Percentiles rank a stretch among this genome's conserved stretches.
Evolutionary conservation across 2,888 invertebrate species (phyloP).

Genomic region (Teleogryllus oceanicus): DNA sequence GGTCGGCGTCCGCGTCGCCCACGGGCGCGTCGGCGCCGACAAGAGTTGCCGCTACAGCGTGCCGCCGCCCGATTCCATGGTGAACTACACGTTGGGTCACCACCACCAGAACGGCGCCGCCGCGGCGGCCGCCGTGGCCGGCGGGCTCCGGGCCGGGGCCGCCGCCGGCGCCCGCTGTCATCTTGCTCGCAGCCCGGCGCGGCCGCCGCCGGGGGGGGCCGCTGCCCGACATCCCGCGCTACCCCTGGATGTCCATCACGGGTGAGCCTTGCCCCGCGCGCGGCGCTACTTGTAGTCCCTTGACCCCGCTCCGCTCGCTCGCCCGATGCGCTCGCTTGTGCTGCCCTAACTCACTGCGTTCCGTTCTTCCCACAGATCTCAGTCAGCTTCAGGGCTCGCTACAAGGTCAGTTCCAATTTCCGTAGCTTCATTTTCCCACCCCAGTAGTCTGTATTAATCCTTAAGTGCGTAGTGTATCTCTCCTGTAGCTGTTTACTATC

Average conservation of each 20-base stretch:
- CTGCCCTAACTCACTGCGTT: not conserved
- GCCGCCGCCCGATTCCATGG: conserved; percentile 67
- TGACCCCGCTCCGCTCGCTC: not conserved
- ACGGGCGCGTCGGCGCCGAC: conserved; percentile 59
- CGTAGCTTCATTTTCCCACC: not conserved
- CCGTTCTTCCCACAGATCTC: conserved; percentile 20
- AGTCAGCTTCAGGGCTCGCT: conserved; percentile 24
- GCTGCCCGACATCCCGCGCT: conserved; percentile 86
- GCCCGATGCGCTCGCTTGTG: not conserved
- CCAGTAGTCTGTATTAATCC: not conserved
- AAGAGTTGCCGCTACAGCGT: conserved; percentile 76
- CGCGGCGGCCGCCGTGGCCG: conserved; percentile 44
- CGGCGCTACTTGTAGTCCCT: not conserved
- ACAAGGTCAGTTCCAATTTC: conserved; percentile 26
- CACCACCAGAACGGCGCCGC: conserved; percentile 65
- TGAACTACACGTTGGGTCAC: conserved; percentile 74
- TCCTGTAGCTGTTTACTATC: not conserved
- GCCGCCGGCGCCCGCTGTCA: conserved; percentile 75
- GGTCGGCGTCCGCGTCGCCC: conserved; percentile 59
- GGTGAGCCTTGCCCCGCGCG: conserved; percentile 59
- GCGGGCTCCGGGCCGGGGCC: conserved; percentile 48
- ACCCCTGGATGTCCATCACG: conserved; percentile 96
- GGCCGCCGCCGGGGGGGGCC: conserved; percentile 78
- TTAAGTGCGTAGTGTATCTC: not conserved
- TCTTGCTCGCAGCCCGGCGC: conserved; percentile 72